Base-by-base conservation (phyloP, 2,113 vertebrate genomes). In the Amblyornis subalaris region DNA sequence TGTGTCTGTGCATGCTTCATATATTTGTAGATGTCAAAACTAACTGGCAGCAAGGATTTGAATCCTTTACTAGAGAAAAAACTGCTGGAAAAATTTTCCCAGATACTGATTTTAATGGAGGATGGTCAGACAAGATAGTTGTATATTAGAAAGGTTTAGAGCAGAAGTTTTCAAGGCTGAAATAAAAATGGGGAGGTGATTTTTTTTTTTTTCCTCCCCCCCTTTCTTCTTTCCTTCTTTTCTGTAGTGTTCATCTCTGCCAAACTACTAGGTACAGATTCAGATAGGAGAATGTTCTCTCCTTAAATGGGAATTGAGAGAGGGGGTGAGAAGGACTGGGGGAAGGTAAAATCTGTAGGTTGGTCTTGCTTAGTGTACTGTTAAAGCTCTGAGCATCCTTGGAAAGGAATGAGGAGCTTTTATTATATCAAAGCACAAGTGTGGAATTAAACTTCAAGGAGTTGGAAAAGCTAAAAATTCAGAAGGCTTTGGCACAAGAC, bases 401-500 rank as follows among this genome's bases (percentile, higher is more conserved):
- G 83, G 76, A 88, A 91, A 80, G 82, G 72, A 91, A 53, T 18
- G 51, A 94, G 42, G 35, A 67, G 48, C 57, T 97, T 88, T 92
- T 91, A 82, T 94, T 91, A 51, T 80, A 73, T 77, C 38, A 55
- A 79, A 88, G 61, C 44, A 74, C 55, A 88, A 88, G 71, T 66
- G 79, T 95, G 75, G 78, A 94, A 73, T 91, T 94, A 76, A 91
- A 71, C 88, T 91, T 88, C 31, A 53, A 71, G 86, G 74, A 93
- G 16, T 80, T 89, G 64, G 66, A 87, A 91, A 93, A 93, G 82
- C 78, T 93, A 57, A 93, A 88, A 90, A 93, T 91, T 94, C 85
- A 88, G 90, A 93, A 86, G 48, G 79, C 79, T 89, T 89, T 89
- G 71, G 64, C 88, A 83, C 55, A 70, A 70, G 64, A 62, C 79